Conservation (phyloP, 2,113 vertebrate genomes). For the Aspiorhynchus laticeps region DNA sequence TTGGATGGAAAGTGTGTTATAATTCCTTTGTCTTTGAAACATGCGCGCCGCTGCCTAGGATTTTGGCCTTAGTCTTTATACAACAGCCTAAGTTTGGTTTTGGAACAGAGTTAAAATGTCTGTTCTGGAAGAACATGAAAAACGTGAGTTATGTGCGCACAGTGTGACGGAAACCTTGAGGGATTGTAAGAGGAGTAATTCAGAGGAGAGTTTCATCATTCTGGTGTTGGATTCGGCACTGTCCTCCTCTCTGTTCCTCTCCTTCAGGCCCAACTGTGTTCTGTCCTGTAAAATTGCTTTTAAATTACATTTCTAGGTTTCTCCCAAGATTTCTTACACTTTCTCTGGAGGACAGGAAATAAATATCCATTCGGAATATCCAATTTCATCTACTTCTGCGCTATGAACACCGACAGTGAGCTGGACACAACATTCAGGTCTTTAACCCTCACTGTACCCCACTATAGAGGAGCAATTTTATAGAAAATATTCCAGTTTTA, state of each 20-base stretch:
- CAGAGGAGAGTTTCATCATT: slow-evolving; percentile 47
- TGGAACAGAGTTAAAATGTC: slow-evolving; percentile 11
- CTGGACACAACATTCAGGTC: slow-evolving; percentile 5
- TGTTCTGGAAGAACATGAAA: slow-evolving; percentile 20
- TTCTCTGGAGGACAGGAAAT: slow-evolving; percentile 48
- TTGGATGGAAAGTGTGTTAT: neutral
- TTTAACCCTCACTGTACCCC: neutral
- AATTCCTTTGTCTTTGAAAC: neutral
- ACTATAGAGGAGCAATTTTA: neutral
- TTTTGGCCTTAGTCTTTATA: neutral
- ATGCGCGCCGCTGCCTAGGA: neutral
- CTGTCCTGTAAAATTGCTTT: slow-evolving; percentile 60
- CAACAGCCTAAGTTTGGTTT: neutral
- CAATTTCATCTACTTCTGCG: slow-evolving; percentile 52
- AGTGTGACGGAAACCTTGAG: slow-evolving; percentile 27
- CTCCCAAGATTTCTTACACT: slow-evolving; percentile 46
- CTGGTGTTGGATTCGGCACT: slow-evolving; percentile 37
- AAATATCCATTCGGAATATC: slow-evolving; percentile 55
- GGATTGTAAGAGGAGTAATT: slow-evolving; percentile 29
- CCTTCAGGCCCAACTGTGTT: slow-evolving; percentile 50
- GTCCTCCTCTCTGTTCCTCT: slow-evolving; percentile 35
- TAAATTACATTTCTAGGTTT: slow-evolving; percentile 61
- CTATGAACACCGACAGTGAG: slow-evolving; percentile 37
- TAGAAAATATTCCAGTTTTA: neutral
- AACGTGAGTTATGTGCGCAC: neutral